Conservation (phyloP, 2,888 invertebrate genomes). For the Pristionchus maxplancki region DNA sequence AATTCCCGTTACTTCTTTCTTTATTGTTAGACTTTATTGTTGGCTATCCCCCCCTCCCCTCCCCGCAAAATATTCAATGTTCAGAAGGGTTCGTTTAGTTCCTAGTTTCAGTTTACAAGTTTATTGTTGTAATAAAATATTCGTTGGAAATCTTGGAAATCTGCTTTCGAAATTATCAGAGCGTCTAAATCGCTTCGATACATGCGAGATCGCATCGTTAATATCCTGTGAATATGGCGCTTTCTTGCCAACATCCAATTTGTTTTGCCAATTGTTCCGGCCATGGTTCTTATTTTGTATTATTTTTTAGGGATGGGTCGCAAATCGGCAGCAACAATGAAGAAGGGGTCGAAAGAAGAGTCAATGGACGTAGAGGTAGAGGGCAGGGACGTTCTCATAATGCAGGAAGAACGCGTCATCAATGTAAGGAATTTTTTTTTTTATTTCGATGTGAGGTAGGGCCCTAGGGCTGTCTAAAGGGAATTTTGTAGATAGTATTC, state of each 20-base stretch:
- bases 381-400: constrained; percentile 60
- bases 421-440: constrained; percentile 55
- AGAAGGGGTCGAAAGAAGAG: constrained; percentile 6
- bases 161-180: too few species aligned
- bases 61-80: too few species aligned
- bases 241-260: neutral
- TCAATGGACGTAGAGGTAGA: constrained; percentile 36
- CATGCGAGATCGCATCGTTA: neutral
- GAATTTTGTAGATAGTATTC: too few species aligned
- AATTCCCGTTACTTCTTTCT: neutral
- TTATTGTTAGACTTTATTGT: neutral
- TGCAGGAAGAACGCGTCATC: constrained; percentile 67
- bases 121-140: neutral
- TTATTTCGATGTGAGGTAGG: neutral
- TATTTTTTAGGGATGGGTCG: constrained; percentile 36
- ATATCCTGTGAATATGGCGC: too few species aligned
- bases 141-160: neutral
- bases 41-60: too few species aligned
- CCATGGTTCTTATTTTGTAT: too few species aligned
- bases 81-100: constrained; percentile 17
- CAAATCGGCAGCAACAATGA: neutral
- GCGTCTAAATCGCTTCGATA: constrained; percentile 4
- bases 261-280: neutral
- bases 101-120: neutral
- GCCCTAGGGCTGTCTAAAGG: too few species aligned